phyloP scores from a whole-genome alignment of 2,797 vertebrate genomes.

The Cyprinodon diabolis region DNA sequence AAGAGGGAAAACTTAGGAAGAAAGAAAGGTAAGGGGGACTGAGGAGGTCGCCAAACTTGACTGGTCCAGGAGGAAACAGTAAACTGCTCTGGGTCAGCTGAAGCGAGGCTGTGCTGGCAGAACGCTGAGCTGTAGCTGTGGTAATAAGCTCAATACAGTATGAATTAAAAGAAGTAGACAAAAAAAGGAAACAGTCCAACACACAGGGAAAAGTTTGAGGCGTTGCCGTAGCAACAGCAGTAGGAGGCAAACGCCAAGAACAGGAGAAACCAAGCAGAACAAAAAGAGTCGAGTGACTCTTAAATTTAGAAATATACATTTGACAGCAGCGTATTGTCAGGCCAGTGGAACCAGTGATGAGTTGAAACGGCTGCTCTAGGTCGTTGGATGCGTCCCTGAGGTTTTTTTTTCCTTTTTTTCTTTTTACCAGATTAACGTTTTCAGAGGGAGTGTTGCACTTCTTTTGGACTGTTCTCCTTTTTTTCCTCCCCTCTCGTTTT shows the following conservation, averaged over 20 bases:
- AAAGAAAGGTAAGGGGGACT: background rate
- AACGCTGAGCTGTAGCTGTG: constrained; percentile 58
- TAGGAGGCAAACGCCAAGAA: constrained; percentile 45
- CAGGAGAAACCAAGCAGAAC: constrained; percentile 54
- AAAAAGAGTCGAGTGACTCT: constrained; percentile 60
- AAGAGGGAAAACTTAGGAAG: constrained; percentile 23
- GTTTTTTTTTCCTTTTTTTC: background rate
- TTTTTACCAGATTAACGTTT: constrained; percentile 16
- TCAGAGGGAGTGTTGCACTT: constrained; percentile 2
- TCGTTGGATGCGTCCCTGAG: constrained; percentile 7
- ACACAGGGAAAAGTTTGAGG: constrained; percentile 50
- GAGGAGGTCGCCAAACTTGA: constrained; percentile 54
- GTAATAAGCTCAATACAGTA: constrained; percentile 68
- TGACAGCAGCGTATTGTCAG: constrained; percentile 20
- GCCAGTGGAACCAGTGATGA: constrained; percentile 18
- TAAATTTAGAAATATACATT: constrained; percentile 54
- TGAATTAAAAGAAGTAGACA: constrained; percentile 32
- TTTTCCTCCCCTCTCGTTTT: too few species aligned
- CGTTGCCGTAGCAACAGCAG: constrained; percentile 46
- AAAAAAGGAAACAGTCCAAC: constrained; percentile 8
- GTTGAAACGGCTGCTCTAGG: constrained; percentile 19
- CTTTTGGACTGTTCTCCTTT: constrained; percentile 1
- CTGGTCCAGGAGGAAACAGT: constrained; percentile 66
- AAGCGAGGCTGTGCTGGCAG: constrained; percentile 53
- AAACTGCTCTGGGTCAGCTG: constrained; percentile 67